Percentiles rank a stretch among this genome's conserved stretches.
Conservation (phyloP, 2,888 invertebrate species). For the Nomada ruficornis region DNA sequence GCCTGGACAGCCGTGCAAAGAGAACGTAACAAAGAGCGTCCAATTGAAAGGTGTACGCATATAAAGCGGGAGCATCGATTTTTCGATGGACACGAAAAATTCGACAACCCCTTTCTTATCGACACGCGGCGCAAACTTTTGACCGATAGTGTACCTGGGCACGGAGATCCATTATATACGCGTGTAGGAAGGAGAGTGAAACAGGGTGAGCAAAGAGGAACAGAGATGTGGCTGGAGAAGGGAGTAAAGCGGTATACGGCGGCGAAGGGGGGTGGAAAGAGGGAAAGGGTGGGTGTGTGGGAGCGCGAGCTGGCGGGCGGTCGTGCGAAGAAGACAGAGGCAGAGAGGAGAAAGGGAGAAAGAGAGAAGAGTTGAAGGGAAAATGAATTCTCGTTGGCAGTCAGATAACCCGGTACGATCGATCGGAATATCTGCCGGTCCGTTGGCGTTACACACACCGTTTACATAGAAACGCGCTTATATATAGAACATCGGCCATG, state of each 20-base stretch:
- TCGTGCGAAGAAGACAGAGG: constrained; percentile 11
- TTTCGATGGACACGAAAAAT: not conserved
- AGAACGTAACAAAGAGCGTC: not conserved
- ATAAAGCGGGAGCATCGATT: constrained; percentile 8
- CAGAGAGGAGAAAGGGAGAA: constrained; percentile 12
- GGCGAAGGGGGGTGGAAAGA: constrained; percentile 15
- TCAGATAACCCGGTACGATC: constrained; percentile 80
- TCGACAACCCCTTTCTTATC: constrained; percentile 21
- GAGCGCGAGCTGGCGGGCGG: constrained; percentile 38
- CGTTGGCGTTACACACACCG: constrained; percentile 69
- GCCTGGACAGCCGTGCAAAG: too few species aligned
- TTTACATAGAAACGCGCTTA: constrained; percentile 64
- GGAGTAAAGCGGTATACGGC: not conserved
- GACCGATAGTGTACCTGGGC: constrained; percentile 42
- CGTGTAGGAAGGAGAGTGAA: constrained; percentile 40
- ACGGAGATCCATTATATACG: constrained; percentile 57
- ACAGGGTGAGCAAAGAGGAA: constrained; percentile 22
- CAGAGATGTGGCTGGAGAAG: not conserved
- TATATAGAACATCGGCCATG: constrained; percentile 65
- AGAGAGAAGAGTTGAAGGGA: constrained; percentile 67
- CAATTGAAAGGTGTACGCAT: not conserved
- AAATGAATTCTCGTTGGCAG: constrained; percentile 79
- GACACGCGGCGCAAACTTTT: constrained; percentile 37
- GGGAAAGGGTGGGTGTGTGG: constrained; percentile 31
- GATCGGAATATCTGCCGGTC: constrained; percentile 78